Conservation (phyloP, 2,888 invertebrate species). For the Lepidochrysops patricia region DNA sequence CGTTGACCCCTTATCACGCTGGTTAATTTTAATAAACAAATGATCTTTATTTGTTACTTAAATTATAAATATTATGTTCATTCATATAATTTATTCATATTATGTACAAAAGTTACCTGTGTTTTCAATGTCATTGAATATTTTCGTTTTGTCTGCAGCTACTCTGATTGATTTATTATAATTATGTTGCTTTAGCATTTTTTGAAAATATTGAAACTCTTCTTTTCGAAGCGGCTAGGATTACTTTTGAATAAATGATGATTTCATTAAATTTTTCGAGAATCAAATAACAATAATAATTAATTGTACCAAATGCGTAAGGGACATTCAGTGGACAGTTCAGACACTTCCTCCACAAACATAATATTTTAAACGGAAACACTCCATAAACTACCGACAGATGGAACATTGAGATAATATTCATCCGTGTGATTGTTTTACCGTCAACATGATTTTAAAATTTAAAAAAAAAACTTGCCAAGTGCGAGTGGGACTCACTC, state of each 20-base stretch:
- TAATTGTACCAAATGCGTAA: too few relatives aligned
- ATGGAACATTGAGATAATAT: not conserved
- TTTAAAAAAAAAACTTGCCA: too few relatives aligned
- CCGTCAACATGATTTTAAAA: not conserved
- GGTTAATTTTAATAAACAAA: not conserved
- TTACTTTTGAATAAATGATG: too few relatives aligned
- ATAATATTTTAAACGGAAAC: slow-evolving; percentile 7
- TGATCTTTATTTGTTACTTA: not conserved
- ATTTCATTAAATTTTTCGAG: too few relatives aligned
- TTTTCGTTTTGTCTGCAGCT: not conserved
- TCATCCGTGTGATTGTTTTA: not conserved
- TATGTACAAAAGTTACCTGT: not conserved
- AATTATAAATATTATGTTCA: too few relatives aligned
- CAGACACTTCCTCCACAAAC: not conserved
- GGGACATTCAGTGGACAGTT: not conserved
- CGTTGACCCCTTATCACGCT: slow-evolving; percentile 28
- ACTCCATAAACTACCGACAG: not conserved
- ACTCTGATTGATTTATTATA: not conserved
- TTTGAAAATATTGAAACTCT: not conserved
- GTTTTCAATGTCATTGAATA: not conserved
- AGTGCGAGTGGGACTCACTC: too few relatives aligned
- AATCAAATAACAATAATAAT: not conserved
- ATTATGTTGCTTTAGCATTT: not conserved
- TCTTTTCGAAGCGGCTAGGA: too few relatives aligned
- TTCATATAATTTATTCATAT: not conserved